phyloP scores from a whole-genome alignment of 2,113 vertebrate species.

The Pseudorhombus dupliciocellatus region DNA sequence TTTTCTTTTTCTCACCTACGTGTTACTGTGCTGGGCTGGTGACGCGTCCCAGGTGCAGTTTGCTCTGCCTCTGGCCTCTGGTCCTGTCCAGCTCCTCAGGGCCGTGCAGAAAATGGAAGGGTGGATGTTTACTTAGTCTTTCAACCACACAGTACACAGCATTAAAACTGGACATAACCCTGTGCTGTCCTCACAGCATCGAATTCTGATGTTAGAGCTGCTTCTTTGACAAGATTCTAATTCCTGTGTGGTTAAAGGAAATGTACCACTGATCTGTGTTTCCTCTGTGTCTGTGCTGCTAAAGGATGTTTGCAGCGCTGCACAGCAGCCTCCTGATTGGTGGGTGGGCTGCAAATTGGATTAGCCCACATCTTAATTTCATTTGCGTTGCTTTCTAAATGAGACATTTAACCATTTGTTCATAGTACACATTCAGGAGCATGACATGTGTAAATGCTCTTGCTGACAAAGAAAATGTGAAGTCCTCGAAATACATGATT shows the following conservation, averaged over 20 bases:
- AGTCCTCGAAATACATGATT: too few relatives aligned
- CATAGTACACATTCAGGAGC: background rate
- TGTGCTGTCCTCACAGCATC: too few relatives aligned
- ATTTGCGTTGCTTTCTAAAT: background rate
- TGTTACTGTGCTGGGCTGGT: background rate
- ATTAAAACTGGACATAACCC: background rate
- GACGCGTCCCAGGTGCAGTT: background rate
- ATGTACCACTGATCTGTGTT: too few relatives aligned
- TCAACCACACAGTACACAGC: background rate
- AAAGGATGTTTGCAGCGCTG: conserved; percentile 17
- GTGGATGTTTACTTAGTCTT: background rate
- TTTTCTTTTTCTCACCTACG: background rate
- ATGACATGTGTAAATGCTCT: background rate
- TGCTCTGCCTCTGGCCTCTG: background rate
- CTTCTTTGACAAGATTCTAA: too few relatives aligned
- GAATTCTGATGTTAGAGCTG: too few relatives aligned
- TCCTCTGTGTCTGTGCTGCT: background rate
- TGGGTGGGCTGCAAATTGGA: background rate
- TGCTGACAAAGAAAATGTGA: background rate
- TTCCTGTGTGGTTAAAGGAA: too few relatives aligned
- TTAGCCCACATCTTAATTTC: background rate
- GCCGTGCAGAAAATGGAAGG: background rate
- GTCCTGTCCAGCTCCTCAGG: background rate
- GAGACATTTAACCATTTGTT: background rate
- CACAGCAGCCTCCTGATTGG: conserved; percentile 4